A percentile compares a stretch with the other conserved stretches of the same genome.
Conservation (phyloP, 2,888 invertebrate species). For the Tortrix viridana region DNA sequence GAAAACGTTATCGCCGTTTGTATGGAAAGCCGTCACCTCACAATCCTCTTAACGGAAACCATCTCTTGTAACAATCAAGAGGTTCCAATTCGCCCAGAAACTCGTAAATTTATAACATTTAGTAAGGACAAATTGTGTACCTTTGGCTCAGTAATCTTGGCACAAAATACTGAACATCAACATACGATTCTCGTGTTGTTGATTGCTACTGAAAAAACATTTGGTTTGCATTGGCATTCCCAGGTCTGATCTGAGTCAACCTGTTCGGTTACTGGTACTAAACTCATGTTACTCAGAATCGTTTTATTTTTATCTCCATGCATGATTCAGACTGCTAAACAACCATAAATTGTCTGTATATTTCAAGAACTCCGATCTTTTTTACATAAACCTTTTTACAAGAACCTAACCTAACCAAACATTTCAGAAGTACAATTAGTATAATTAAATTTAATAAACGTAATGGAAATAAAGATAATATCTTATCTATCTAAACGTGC, state of each 20-base stretch:
- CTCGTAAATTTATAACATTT: neutral
- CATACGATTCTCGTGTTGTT: slow-evolving; percentile 3
- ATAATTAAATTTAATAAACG: neutral
- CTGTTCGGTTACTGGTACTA: slow-evolving; percentile 14
- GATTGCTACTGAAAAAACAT: slow-evolving; percentile 15
- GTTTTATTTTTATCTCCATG: slow-evolving; percentile 33
- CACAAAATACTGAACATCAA: slow-evolving; percentile 8
- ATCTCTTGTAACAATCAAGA: no score
- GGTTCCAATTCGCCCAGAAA: neutral
- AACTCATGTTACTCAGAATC: slow-evolving; percentile 22
- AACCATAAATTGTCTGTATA: slow-evolving; percentile 23
- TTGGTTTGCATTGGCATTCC: slow-evolving; percentile 21
- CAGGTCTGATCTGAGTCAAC: slow-evolving; percentile 30
- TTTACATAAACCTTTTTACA: no score
- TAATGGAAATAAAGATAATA: neutral
- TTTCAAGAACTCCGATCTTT: slow-evolving; percentile 7
- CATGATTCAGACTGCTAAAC: slow-evolving; percentile 29
- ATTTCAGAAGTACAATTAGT: neutral
- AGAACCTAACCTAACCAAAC: no score
- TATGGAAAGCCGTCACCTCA: no score
- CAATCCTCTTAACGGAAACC: no score
- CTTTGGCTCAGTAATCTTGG: neutral
- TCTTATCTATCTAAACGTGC: neutral
- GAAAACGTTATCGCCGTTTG: no score
- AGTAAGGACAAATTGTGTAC: neutral